Base-by-base conservation (phyloP, 2,797 vertebrate genomes). In the Malacoctenus gilli region DNA sequence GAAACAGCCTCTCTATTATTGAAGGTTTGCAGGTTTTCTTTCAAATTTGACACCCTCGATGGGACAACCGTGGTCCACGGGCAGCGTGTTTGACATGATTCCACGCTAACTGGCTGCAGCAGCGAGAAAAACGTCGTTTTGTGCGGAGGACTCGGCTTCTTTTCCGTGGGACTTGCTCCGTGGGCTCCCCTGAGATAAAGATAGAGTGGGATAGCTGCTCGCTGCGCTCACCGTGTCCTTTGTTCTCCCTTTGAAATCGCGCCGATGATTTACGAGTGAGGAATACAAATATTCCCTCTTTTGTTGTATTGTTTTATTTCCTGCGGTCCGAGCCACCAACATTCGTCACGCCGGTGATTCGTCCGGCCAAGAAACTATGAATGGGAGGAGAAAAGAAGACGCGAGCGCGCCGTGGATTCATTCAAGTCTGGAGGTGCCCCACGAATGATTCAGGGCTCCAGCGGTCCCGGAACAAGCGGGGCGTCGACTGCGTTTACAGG, bases 211-310 rank as follows among this genome's bases (percentile, higher is more conserved):
- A 64, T 48, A 50, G 57, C 72, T 57, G 58, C 57, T 68, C 42
- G 49, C 51, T 32, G 52, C 49, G 61, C 50, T 49, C 19, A 58
- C 54, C 32, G 7, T 59, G 59, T 75, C 76, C 69, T 78, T 77
- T 80, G 64, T 82, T 69, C 57, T 66, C 50, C 39, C 46, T 68
- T 68, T 77, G 63, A 77, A 79, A 83, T 71, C 53, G 62, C 46
- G 66, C 23, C 0, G 64, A 55, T 84, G 77, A 85, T 87, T 82
- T 85, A 87, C 21, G 69, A 72, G 59, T 5, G 9, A 51, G 35
- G 59, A 67, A 75, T 58, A 70, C 73, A 62, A 71, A 68, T 65
- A 56, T 60, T 49, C 40, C 54, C 42, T 47, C 19, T 67, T 42
- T 58, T 75, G 61, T 60, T 28, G 47, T 68, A 76, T 58, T 19